A percentile compares a stretch with the other conserved stretches of the same genome.
These are phyloP conservation scores for Eulimnadia texana DNA, from an alignment of 1,140 invertebrate species.

Conservation along the genomic window DNA sequence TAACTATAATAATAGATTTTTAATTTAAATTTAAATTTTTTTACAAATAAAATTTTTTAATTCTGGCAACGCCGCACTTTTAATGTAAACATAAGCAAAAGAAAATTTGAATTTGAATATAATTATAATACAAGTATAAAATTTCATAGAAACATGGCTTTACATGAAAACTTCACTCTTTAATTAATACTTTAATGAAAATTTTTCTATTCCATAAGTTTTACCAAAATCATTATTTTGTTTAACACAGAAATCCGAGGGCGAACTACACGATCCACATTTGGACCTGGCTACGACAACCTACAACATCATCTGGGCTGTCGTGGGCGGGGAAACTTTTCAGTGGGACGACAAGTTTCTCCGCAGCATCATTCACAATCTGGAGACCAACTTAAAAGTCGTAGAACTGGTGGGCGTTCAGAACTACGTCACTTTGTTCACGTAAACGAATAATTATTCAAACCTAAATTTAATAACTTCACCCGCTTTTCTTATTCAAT, in stretches of 20 bases:
- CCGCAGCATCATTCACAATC: slow-evolving; percentile 5
- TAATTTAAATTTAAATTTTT: too few species aligned
- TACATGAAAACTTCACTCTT: too few species aligned
- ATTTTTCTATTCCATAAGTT: too few species aligned
- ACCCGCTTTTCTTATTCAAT: not conserved
- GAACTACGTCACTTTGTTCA: slow-evolving; percentile 15
- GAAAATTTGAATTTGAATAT: too few species aligned
- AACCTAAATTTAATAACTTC: not conserved
- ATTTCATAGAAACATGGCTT: too few species aligned
- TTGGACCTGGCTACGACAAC: slow-evolving; percentile 8
- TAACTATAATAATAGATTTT: too few species aligned
- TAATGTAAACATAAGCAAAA: too few species aligned
- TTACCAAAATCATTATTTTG: too few species aligned
- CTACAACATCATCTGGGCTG: slow-evolving; percentile 15
- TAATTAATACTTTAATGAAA: too few species aligned
- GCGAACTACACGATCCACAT: slow-evolving; percentile 4
- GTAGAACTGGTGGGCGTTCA: slow-evolving; percentile 16
- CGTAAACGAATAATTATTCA: not conserved
- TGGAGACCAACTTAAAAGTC: slow-evolving; percentile 15
- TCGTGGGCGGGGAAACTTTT: slow-evolving; percentile 14
- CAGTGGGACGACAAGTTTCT: slow-evolving; percentile 11
- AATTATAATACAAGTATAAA: too few species aligned
- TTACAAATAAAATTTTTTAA: too few species aligned
- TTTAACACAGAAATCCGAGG: slow-evolving; percentile 11
- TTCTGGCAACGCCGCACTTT: too few species aligned